Evolutionary conservation across 1,140 invertebrate genomes (phyloP).

Genomic region (Eurytemora carolleeae): DNA sequence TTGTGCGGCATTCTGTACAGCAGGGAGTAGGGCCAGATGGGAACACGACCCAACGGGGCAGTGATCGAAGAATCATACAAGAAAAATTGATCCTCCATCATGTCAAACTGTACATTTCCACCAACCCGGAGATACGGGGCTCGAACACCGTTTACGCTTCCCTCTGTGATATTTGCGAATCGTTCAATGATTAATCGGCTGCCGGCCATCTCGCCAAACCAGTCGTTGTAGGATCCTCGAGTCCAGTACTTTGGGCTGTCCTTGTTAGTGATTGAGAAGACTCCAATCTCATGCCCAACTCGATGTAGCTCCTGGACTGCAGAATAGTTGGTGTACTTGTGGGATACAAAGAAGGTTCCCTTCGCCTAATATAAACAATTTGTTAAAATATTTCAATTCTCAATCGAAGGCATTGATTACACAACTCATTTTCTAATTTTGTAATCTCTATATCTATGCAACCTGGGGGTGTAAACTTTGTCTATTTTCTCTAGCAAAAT

Average conservation of each 20-base stretch:
- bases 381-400: too few species aligned
- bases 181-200: constrained; percentile 35
- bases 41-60: constrained; percentile 25
- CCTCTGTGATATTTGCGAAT: constrained; percentile 75
- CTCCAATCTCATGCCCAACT: constrained; percentile 74
- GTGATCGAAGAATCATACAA: constrained; percentile 30
- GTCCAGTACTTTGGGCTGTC: constrained; percentile 74
- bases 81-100: constrained; percentile 29
- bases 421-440: too few species aligned
- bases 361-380: too few species aligned
- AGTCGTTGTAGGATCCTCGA: constrained; percentile 65
- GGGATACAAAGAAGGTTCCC: constrained; percentile 80
- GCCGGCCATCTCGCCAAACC: constrained; percentile 84
- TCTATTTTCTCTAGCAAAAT: too few species aligned
- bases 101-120: constrained; percentile 28
- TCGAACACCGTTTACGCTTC: constrained; percentile 63
- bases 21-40: constrained; percentile 30
- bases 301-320: constrained; percentile 72
- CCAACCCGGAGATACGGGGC: constrained; percentile 57
- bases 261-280: constrained; percentile 80
- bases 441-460: too few species aligned
- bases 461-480: constrained; percentile 59
- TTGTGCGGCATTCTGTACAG: constrained; percentile 56
- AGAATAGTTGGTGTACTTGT: constrained; percentile 89
- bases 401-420: too few species aligned